Conservation (phyloP, 2,113 vertebrate species). For the Gallinago paraguaiae region DNA sequence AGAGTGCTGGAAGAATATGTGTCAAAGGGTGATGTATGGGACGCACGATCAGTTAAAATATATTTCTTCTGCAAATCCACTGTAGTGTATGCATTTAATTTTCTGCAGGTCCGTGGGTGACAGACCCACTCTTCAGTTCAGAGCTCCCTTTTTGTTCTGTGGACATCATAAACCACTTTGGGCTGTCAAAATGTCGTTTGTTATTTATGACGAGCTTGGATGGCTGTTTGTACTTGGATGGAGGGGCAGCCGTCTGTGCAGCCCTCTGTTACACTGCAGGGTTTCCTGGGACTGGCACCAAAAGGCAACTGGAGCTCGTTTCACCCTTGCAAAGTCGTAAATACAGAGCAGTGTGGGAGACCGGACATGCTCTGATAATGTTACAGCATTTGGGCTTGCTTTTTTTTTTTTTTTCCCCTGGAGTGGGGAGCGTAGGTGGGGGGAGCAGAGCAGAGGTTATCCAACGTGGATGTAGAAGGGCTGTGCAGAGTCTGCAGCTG, state of each 20-base stretch:
- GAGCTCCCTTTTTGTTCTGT: not conserved
- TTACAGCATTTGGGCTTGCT: not conserved
- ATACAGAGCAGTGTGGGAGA: not conserved
- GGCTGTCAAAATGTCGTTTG: not conserved
- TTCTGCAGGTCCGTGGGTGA: not conserved
- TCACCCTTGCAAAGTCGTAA: not conserved
- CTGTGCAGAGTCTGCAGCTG: not conserved
- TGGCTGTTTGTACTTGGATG: slow-evolving; percentile 26
- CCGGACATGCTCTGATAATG: not conserved
- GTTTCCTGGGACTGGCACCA: slow-evolving; percentile 34
- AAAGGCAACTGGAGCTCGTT: not conserved
- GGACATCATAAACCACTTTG: not conserved
- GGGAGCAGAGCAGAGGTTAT: not conserved
- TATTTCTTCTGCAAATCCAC: not conserved
- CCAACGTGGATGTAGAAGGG: not conserved
- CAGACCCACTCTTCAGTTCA: not conserved
- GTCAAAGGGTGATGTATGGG: not conserved
- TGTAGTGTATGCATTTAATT: not conserved
- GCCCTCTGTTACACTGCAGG: slow-evolving; percentile 20
- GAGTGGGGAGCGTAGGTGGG: fast-evolving
- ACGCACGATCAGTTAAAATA: not conserved
- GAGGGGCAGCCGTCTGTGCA: slow-evolving; percentile 33
- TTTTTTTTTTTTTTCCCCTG: not conserved
- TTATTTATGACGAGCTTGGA: not conserved
- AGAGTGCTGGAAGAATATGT: not conserved